phyloP scores from a whole-genome alignment of 2,888 invertebrate species.

The Silvanus unidentatus region DNA sequence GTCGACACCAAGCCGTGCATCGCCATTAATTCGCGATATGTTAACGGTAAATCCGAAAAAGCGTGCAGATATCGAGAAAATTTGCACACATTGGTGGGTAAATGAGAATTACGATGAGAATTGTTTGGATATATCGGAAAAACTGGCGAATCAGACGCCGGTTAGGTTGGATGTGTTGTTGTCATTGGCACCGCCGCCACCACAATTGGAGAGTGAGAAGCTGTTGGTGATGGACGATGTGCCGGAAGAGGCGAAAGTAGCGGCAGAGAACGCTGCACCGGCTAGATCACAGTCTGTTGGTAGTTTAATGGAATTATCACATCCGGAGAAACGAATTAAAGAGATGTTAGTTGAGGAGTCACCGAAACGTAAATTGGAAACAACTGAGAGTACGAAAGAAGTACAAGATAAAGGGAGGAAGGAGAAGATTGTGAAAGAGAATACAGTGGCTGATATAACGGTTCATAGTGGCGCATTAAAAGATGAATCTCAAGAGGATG shows the following conservation, averaged over 20 bases:
- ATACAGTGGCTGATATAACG: constrained; percentile 43
- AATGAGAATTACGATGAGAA: constrained; percentile 77
- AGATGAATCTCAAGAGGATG: constrained; percentile 32
- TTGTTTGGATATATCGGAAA: constrained; percentile 80
- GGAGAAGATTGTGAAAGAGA: constrained; percentile 54
- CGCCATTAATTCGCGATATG: constrained; percentile 90
- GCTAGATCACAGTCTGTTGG: constrained; percentile 64
- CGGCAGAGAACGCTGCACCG: constrained; percentile 42
- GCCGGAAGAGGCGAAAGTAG: constrained; percentile 35
- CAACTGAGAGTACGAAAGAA: constrained; percentile 66
- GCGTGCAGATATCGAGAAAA: constrained; percentile 88
- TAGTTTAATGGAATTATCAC: constrained; percentile 64
- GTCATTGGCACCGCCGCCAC: constrained; percentile 76
- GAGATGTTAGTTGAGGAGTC: constrained; percentile 61
- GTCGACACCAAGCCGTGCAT: constrained; percentile 90
- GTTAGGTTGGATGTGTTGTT: constrained; percentile 81
- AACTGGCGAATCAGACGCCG: constrained; percentile 84
- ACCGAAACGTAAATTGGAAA: constrained; percentile 69
- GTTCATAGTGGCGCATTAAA: constrained; percentile 30
- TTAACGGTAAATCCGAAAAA: constrained; percentile 85
- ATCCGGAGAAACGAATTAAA: constrained; percentile 64
- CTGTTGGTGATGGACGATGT: constrained; percentile 59
- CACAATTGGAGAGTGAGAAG: constrained; percentile 66
- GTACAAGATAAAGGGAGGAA: constrained; percentile 49
- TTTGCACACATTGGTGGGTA: constrained; percentile 97